Percentiles rank a stretch among this genome's conserved stretches.
Evolutionary conservation across 2,113 vertebrate genomes (phyloP).

Genomic region (Ammodytes dubius): DNA sequence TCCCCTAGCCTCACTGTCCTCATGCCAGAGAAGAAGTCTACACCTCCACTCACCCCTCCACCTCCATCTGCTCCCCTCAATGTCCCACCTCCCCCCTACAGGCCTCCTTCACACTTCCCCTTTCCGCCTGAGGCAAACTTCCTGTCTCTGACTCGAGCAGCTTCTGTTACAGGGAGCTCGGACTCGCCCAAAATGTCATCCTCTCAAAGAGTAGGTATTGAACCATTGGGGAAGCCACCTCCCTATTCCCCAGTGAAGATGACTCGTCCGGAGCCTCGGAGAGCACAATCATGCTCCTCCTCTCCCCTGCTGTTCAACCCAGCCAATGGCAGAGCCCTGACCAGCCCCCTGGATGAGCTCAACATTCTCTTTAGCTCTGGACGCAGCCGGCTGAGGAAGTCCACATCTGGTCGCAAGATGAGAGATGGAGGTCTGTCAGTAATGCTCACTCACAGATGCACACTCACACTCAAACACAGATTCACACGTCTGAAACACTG

Average conservation of each 20-base stretch:
- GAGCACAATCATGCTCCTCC: conserved; percentile 86
- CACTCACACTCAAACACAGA: not conserved
- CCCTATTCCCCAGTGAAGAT: conserved; percentile 89
- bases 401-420: conserved; percentile 91
- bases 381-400: conserved; percentile 91
- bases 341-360: conserved; percentile 96
- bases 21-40: conserved; percentile 87
- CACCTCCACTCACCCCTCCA: conserved; percentile 91
- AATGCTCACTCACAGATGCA: conserved; percentile 3
- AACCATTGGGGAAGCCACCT: conserved; percentile 83
- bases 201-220: conserved; percentile 77
- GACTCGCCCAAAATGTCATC: conserved; percentile 84
- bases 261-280: conserved; percentile 86
- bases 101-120: conserved; percentile 89
- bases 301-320: conserved; percentile 90
- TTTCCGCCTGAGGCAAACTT: conserved; percentile 88
- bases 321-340: conserved; percentile 88
- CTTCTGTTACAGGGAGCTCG: conserved; percentile 76
- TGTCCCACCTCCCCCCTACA: conserved; percentile 84
- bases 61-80: conserved; percentile 80
- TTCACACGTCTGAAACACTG: not conserved
- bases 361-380: conserved; percentile 95
- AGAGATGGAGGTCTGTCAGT: conserved; percentile 90
- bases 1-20: conserved; percentile 89
- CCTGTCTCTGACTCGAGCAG: conserved; percentile 80